Percentiles rank a stretch among this genome's conserved stretches.
Conservation (phyloP, 2,113 vertebrate genomes). For the Okapia johnstoni region DNA sequence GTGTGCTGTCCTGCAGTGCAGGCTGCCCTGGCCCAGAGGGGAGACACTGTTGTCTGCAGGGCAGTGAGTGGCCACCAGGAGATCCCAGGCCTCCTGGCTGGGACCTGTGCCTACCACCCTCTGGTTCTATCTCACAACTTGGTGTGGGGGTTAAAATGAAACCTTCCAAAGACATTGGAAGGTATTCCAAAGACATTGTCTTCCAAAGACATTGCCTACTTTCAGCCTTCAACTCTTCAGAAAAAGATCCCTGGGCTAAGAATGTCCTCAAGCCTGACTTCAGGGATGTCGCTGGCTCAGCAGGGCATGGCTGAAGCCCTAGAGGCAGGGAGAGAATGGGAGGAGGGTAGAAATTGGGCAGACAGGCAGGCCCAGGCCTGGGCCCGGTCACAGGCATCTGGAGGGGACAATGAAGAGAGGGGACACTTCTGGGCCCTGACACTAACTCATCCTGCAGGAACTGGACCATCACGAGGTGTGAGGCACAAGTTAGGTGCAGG, state of each 20-base stretch:
- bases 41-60: neutral
- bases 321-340: neutral
- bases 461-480: too few species aligned
- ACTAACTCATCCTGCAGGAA: neutral
- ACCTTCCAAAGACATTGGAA: neutral
- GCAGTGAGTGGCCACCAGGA: neutral
- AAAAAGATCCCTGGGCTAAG: neutral
- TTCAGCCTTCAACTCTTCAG: neutral
- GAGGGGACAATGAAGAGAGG: neutral
- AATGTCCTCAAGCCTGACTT: neutral
- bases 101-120: neutral
- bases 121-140: neutral
- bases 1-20: neutral
- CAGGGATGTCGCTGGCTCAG: rapidly evolving
- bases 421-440: neutral
- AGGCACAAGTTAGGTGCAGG: neutral
- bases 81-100: neutral
- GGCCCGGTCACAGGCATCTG: neutral
- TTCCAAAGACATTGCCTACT: neutral
- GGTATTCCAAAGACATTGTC: neutral
- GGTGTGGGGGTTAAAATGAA: neutral
- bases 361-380: neutral
- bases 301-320: neutral
- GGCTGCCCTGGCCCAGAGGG: neutral
- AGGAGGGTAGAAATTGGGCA: neutral